phyloP scores from a whole-genome alignment of 2,888 invertebrate species.

The Drosophila nr. fundita region DNA sequence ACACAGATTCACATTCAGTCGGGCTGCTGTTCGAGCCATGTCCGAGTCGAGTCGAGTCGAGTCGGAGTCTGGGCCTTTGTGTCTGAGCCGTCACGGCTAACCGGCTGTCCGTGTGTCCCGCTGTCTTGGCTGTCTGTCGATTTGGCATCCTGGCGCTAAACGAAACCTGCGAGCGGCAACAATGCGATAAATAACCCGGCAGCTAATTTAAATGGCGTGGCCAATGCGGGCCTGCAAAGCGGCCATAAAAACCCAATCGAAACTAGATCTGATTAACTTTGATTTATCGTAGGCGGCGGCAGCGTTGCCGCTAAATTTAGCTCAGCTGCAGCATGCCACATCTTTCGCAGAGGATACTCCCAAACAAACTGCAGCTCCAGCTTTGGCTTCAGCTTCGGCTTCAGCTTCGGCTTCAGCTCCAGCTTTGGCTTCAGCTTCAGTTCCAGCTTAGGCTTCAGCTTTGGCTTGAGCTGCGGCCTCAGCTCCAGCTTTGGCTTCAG shows the following conservation, averaged over 20 bases:
- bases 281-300: conserved; percentile 79
- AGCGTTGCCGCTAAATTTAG: conserved; percentile 67
- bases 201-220: conserved; percentile 83
- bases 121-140: conserved; percentile 32
- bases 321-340: conserved; percentile 17
- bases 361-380: background rate
- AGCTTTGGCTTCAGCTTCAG: conserved; percentile 50
- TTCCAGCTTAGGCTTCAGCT: background rate
- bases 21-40: conserved; percentile 39
- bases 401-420: conserved; percentile 56
- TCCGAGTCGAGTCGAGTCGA: conserved; percentile 11
- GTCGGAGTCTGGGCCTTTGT: conserved; percentile 68
- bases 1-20: conserved; percentile 5
- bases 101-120: conserved; percentile 24
- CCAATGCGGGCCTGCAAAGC: conserved; percentile 47
- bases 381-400: background rate
- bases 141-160: conserved; percentile 72
- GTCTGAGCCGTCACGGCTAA: conserved; percentile 65
- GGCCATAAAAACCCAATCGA: conserved; percentile 73
- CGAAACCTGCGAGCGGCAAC: conserved; percentile 76
- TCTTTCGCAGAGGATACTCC: conserved; percentile 2
- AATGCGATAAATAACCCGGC: conserved; percentile 83
- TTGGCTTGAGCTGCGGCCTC: background rate
- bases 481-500: conserved; percentile 4
- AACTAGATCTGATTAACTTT: conserved; percentile 81